Conservation (phyloP, 2,888 invertebrate genomes). For the Pheosia tremula region DNA sequence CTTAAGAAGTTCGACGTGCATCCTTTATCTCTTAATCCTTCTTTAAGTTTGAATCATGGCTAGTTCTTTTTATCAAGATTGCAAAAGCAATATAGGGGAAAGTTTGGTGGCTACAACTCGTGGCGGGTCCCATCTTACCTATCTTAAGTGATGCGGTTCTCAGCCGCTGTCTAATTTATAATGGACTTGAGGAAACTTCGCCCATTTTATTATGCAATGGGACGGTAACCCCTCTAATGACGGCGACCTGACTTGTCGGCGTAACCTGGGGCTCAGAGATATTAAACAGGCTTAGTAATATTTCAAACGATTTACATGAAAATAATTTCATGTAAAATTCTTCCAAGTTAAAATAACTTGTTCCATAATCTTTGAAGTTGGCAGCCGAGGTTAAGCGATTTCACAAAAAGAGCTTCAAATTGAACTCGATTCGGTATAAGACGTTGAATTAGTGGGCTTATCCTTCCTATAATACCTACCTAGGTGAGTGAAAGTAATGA, state of each 20-base stretch:
- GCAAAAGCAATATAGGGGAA: slow-evolving; percentile 71
- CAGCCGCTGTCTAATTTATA: slow-evolving; percentile 83
- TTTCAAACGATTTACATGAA: slow-evolving; percentile 61
- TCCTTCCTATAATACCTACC: neutral
- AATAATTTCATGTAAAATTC: slow-evolving; percentile 45
- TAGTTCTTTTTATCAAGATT: slow-evolving; percentile 83
- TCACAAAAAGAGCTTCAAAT: slow-evolving; percentile 2
- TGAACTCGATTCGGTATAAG: neutral
- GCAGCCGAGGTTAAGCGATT: slow-evolving; percentile 11
- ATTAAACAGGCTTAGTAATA: slow-evolving; percentile 74
- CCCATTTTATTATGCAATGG: slow-evolving; percentile 85
- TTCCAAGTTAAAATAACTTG: slow-evolving; percentile 14
- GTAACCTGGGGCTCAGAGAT: slow-evolving; percentile 73
- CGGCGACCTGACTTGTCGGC: slow-evolving; percentile 75
- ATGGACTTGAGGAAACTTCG: slow-evolving; percentile 84
- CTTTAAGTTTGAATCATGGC: slow-evolving; percentile 77
- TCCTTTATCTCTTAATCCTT: slow-evolving; percentile 68
- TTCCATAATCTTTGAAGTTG: slow-evolving; percentile 25
- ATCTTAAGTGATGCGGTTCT: slow-evolving; percentile 83
- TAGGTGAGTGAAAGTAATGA: neutral
- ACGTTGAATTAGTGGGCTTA: slow-evolving; percentile 1
- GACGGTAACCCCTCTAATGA: slow-evolving; percentile 83
- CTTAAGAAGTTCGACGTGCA: slow-evolving; percentile 61
- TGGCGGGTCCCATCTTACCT: slow-evolving; percentile 82
- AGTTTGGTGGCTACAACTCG: slow-evolving; percentile 76